phyloP scores from a whole-genome alignment of 1,140 invertebrate genomes.

The Chrysopa pallens region DNA sequence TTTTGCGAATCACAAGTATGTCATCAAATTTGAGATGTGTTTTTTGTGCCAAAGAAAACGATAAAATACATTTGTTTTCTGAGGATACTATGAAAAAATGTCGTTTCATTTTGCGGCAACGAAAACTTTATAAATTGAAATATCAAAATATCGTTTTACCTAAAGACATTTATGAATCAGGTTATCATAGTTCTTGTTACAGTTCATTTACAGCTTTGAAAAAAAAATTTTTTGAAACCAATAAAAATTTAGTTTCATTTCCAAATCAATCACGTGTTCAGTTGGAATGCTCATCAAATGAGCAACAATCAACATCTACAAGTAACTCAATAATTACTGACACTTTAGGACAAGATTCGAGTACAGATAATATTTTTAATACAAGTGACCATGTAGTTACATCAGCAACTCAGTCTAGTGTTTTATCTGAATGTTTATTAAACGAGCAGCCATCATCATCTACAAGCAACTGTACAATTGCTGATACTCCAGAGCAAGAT shows the following conservation, averaged over 20 bases:
- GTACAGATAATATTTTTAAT: slow-evolving; percentile 6
- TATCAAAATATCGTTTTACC: too few relatives aligned
- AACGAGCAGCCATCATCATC: too few relatives aligned
- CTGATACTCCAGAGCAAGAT: slow-evolving; percentile 5
- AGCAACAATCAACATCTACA: slow-evolving; percentile 7
- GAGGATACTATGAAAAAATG: too few relatives aligned
- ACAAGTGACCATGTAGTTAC: slow-evolving; percentile 5
- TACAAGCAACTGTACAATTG: too few relatives aligned
- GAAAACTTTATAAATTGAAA: too few relatives aligned
- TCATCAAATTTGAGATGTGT: too few relatives aligned
- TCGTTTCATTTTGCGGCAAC: too few relatives aligned
- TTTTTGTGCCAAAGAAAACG: too few relatives aligned
- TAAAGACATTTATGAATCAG: not conserved
- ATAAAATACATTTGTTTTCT: too few relatives aligned
- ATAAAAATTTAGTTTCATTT: slow-evolving; percentile 6
- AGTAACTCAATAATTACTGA: slow-evolving; percentile 6
- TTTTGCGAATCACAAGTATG: too few relatives aligned
- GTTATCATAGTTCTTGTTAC: slow-evolving; percentile 9
- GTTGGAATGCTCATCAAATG: slow-evolving; percentile 2
- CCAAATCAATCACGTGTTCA: slow-evolving; percentile 7
- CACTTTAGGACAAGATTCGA: slow-evolving; percentile 8
- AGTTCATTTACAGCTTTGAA: slow-evolving; percentile 7
- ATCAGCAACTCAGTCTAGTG: too few relatives aligned
- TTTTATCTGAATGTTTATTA: too few relatives aligned
- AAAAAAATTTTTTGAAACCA: slow-evolving; percentile 8